These are phyloP conservation scores for Dinocampus coccinellae DNA, from an alignment of 2,888 invertebrate species.

Conservation along the genomic window DNA sequence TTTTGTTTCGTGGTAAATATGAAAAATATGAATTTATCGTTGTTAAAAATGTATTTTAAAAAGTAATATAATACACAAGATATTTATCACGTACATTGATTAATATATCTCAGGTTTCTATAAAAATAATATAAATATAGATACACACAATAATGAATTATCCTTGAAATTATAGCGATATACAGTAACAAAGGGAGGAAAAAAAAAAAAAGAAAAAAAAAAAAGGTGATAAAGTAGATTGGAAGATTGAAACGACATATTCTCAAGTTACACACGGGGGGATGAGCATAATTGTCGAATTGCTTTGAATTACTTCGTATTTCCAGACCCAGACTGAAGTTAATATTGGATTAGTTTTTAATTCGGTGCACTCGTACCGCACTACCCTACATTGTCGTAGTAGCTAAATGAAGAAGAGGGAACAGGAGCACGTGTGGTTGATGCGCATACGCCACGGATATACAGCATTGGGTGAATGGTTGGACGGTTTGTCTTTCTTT, in stretches of 20 bases:
- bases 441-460: slow-evolving; percentile 31
- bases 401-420: background rate
- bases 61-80: too few relatives aligned
- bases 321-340: slow-evolving; percentile 48
- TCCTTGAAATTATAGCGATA: background rate
- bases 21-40: too few relatives aligned
- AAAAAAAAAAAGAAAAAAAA: slow-evolving; percentile 9
- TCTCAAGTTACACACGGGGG: slow-evolving; percentile 29
- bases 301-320: slow-evolving; percentile 35
- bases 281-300: slow-evolving; percentile 52
- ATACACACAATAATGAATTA: too few relatives aligned
- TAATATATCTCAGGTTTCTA: too few relatives aligned
- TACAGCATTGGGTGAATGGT: slow-evolving; percentile 7
- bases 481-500: slow-evolving; percentile 1
- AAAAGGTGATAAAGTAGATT: slow-evolving; percentile 9
- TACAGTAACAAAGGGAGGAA: background rate
- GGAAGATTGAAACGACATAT: slow-evolving; percentile 5
- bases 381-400: slow-evolving; percentile 21
- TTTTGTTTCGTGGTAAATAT: background rate
- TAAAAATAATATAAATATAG: too few relatives aligned
- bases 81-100: too few relatives aligned
- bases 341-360: slow-evolving; percentile 64
- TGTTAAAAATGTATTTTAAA: too few relatives aligned
- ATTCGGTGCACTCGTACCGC: slow-evolving; percentile 48
- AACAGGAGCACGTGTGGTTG: slow-evolving; percentile 20